A percentile compares a stretch with the other conserved stretches of the same genome.
phyloP scores from a whole-genome alignment of 2,888 invertebrate species.

The Melitaea athalia region DNA sequence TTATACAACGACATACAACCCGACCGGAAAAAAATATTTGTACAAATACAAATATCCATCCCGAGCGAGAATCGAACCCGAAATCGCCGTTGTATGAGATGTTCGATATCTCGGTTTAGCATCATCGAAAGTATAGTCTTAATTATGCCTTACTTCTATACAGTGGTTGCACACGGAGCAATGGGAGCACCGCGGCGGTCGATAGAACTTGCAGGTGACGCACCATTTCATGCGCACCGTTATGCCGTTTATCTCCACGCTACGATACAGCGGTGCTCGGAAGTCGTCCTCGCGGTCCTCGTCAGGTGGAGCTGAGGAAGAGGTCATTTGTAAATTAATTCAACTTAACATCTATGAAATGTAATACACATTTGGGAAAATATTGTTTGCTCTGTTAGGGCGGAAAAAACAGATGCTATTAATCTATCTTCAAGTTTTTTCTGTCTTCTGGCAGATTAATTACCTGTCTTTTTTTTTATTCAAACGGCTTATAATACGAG shows the following conservation, averaged over 20 bases:
- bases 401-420: too few relatives aligned
- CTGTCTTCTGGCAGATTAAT: too few relatives aligned
- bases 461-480: too few relatives aligned
- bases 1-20: too few relatives aligned
- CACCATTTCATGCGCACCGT: conserved; percentile 99
- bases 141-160: conserved; percentile 88
- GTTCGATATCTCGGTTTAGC: background rate
- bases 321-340: background rate
- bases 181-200: conserved; percentile 99
- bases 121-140: background rate
- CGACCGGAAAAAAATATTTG: too few relatives aligned
- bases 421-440: too few relatives aligned
- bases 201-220: conserved; percentile 99
- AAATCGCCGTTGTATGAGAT: too few relatives aligned
- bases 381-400: background rate
- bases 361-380: too few relatives aligned
- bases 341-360: background rate
- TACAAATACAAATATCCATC: too few relatives aligned
- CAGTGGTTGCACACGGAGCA: conserved; percentile 99
- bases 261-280: conserved; percentile 97
- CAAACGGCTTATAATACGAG: too few relatives aligned
- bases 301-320: conserved; percentile 91
- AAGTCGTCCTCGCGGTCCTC: conserved; percentile 99
- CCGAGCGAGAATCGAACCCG: too few relatives aligned
- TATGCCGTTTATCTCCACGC: conserved; percentile 98